Conservation (phyloP, 2,797 vertebrate genomes). For the Pyrocephalus nanus region DNA sequence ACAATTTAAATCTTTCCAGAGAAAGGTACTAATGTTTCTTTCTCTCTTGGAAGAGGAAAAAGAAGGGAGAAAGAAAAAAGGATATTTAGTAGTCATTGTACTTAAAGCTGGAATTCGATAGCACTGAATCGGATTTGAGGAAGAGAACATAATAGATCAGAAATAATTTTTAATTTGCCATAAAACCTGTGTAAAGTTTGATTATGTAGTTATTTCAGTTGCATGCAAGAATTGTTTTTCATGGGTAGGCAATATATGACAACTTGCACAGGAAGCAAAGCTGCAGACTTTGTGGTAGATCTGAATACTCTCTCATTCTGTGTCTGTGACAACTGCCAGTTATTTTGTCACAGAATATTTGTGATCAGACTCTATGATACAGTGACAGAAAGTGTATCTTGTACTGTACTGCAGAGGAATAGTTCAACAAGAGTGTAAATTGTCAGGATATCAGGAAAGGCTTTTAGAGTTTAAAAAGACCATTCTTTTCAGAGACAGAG, state of each 20-base stretch:
- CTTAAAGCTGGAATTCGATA: background rate
- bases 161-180: background rate
- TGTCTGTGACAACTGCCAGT: background rate
- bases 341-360: background rate
- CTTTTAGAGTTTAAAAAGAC: background rate
- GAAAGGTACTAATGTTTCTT: background rate
- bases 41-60: background rate
- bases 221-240: background rate
- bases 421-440: background rate
- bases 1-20: background rate
- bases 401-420: background rate
- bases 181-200: background rate
- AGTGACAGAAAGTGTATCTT: background rate
- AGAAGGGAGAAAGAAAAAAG: background rate
- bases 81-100: background rate
- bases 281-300: background rate
- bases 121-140: background rate
- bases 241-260: background rate
- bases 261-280: background rate
- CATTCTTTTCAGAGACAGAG: background rate
- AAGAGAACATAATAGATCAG: background rate
- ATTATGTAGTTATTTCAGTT: background rate
- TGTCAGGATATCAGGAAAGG: background rate
- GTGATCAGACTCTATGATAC: background rate
- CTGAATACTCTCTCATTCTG: background rate